Base-by-base conservation (phyloP, 37 sponge, comb jelly and placozoan species). In the Spongilla lacustris region DNA sequence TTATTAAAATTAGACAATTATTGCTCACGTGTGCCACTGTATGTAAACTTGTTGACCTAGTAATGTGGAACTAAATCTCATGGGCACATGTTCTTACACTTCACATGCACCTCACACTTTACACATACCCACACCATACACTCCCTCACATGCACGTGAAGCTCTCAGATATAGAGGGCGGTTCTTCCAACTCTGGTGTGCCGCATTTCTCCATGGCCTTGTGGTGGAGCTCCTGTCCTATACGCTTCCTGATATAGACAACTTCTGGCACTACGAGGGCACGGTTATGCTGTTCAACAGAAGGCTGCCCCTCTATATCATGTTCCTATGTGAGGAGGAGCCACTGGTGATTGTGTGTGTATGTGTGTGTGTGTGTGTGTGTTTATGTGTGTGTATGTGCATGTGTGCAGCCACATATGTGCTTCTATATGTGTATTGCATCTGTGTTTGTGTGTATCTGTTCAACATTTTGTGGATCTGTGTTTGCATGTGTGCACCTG, bases 141-240 rank as follows among this genome's bases (percentile, higher is more conserved):
- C 58, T 10, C 58, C 14, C 58, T 10, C 58, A 58, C 58, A 58
- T 14, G 11, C 58, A 58, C 58, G 11, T 17, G 11, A 8, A 79
- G 88, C 88, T 37, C 29, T 29, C 35, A 38, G 46, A 22, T 21
- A 67, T 73, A 37, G 89, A 30, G 81, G 83, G 0, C 74, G 82
- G 0, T 81, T 22, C 68, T 30, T 82, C 21, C 77, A 58, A 36
- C 77, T 88, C 66, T 88, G 83, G 89, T 13, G 73, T 2, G 49
- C 83, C 5, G 83, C 89, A 21, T 32, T 88, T n/a, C 66, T 72
- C 28, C 89, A 88, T 74, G 89, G 89, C 24, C 46, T 88, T 10
- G 81, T 73, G n/a, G 49, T 41, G 1, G 89, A 88, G 74, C 13
- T 48, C 32, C 69, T 83, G 68, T 36, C 37, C 77, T 88, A 88